Percentiles rank a stretch among this genome's conserved stretches.
phyloP scores from a whole-genome alignment of 2,113 vertebrate species.

The Ursus arctos region DNA sequence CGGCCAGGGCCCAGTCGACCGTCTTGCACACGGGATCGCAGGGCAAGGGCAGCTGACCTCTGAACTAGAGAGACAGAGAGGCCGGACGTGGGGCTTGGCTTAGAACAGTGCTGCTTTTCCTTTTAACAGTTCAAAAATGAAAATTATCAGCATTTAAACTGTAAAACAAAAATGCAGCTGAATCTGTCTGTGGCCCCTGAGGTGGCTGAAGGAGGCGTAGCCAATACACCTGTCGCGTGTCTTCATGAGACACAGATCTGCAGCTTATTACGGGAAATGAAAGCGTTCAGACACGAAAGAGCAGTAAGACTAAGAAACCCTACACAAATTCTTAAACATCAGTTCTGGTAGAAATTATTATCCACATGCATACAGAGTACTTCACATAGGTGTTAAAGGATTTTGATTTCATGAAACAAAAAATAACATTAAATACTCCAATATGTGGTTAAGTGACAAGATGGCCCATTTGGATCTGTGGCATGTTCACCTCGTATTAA shows the following conservation, averaged over 20 bases:
- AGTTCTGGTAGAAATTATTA: not conserved
- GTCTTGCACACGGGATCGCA: conserved; percentile 90
- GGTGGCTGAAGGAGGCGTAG: not conserved
- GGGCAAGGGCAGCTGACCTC: conserved; percentile 88
- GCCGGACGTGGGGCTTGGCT: not conserved
- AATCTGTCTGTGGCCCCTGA: not conserved
- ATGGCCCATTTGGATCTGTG: not conserved
- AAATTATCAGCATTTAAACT: not conserved
- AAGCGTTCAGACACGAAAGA: not conserved
- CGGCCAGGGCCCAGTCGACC: conserved; percentile 92
- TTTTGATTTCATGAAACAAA: not conserved
- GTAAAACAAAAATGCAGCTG: not conserved
- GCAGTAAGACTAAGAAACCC: not conserved
- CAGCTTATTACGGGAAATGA: not conserved
- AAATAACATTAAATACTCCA: not conserved
- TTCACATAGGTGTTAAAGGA: not conserved
- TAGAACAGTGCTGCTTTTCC: not conserved
- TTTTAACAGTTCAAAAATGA: not conserved
- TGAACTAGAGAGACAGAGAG: conserved; percentile 87
- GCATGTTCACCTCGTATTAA: not conserved
- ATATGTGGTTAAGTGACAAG: not conserved
- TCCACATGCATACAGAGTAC: not conserved
- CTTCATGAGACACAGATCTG: not conserved
- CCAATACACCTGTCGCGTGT: not conserved
- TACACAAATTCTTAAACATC: not conserved